Percentiles rank a stretch among this genome's conserved stretches.
These are phyloP conservation scores for Condylura cristata DNA, from an alignment of 2,113 vertebrate genomes.

Conservation along the genomic window DNA sequence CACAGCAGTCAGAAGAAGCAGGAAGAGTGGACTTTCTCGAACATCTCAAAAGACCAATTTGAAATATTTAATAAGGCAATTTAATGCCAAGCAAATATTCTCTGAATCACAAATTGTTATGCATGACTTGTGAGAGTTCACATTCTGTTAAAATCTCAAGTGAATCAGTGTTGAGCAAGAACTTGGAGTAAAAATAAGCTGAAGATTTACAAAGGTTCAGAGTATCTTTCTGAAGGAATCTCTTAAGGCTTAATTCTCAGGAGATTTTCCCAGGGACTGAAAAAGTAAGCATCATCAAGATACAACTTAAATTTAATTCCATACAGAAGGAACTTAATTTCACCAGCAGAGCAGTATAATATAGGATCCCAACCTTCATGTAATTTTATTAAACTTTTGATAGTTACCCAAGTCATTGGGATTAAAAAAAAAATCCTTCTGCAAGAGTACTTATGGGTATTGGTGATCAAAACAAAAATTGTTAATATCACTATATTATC, in stretches of 20 bases:
- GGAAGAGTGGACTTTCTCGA: conserved; percentile 37
- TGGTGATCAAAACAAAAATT: not conserved
- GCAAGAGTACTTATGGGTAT: not conserved
- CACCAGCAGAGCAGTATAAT: not conserved
- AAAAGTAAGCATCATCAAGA: conserved; percentile 32
- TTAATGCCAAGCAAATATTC: conserved; percentile 74
- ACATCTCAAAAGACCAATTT: conserved; percentile 72
- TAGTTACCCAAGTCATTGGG: not conserved
- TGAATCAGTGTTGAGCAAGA: conserved; percentile 62
- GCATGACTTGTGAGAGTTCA: conserved; percentile 65
- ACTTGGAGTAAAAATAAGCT: conserved; percentile 59
- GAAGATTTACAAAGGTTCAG: conserved; percentile 54
- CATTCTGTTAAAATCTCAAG: conserved; percentile 70
- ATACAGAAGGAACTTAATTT: conserved; percentile 23
- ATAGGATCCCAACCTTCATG: not conserved
- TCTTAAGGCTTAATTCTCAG: conserved; percentile 51
- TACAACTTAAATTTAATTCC: conserved; percentile 49
- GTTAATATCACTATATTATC: not conserved
- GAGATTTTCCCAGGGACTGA: conserved; percentile 14
- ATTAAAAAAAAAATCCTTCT: not conserved
- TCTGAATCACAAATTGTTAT: conserved; percentile 69
- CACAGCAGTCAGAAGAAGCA: conserved; percentile 56
- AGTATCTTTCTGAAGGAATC: conserved; percentile 33
- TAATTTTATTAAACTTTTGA: not conserved
- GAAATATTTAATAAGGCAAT: conserved; percentile 80